Conservation (phyloP, 2,888 invertebrate genomes). For the Lasioglossum lativentre region DNA sequence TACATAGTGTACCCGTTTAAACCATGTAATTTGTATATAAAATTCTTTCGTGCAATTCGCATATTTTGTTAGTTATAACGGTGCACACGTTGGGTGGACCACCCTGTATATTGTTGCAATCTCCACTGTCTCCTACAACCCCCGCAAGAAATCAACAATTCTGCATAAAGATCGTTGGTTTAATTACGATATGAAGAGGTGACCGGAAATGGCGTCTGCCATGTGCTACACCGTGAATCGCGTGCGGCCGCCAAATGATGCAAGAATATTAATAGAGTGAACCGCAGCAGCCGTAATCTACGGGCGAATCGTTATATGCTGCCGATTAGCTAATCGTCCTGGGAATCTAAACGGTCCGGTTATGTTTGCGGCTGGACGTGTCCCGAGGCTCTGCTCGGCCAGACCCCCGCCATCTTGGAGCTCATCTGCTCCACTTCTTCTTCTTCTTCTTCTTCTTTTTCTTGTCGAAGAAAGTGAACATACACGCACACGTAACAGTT, state of each 20-base stretch:
- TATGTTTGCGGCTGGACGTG: conserved; percentile 64
- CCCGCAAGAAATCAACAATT: not conserved
- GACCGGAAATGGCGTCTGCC: not conserved
- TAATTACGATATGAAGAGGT: not conserved
- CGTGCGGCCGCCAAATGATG: conserved; percentile 34
- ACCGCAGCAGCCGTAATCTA: conserved; percentile 64
- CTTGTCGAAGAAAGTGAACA: not conserved
- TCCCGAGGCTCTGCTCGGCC: conserved; percentile 46
- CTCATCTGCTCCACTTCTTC: conserved; percentile 47
- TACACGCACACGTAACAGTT: not conserved
- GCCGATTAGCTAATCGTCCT: conserved; percentile 77
- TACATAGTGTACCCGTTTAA: too few species aligned
- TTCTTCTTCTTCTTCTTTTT: not conserved
- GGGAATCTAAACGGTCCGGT: conserved; percentile 75
- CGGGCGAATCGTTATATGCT: conserved; percentile 73
- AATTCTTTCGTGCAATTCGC: too few species aligned
- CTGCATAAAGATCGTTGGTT: not conserved
- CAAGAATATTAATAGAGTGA: conserved; percentile 69
- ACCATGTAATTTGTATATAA: too few species aligned
- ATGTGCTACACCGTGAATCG: not conserved
- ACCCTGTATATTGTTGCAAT: too few species aligned
- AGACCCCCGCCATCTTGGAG: conserved; percentile 52
- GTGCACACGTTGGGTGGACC: too few species aligned
- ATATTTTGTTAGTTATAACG: too few species aligned
- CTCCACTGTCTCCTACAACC: not conserved